Base-by-base conservation (phyloP, 1,140 invertebrate genomes). In the Diachasmimorpha longicaudata region DNA sequence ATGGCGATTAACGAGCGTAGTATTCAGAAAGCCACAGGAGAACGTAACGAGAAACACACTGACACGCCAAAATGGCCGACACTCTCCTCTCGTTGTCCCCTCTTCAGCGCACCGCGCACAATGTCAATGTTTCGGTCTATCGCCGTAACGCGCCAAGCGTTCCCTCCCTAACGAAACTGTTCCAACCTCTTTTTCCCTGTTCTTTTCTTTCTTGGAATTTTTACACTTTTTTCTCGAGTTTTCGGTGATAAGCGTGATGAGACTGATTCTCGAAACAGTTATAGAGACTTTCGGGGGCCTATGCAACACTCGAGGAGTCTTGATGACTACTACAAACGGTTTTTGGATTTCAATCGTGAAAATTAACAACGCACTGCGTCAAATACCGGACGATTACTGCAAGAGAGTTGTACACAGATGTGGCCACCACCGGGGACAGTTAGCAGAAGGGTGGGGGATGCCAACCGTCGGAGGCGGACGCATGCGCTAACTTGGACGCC, bases 41-140 rank as follows among this genome's bases (percentile, higher is more conserved):
- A 42, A 42, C 39, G 39, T 19, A 84, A 85, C 79, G 79, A 79
- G 81, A 81, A 85, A 44, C 52, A 85, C 84, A 68, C 66, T 68
- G 31, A 85, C 81, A 85, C 81, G 84, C 81, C 84, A 87, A 87
- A 86, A 87, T 87, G 86, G 86, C 86, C 84, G 86, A 82, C 72
- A 52, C 16, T 6, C 39, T 42, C 39, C 11, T 10, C 9, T 11
- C 9, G 13, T 42, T 71, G 16, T 8, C 44, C 69, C 11, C 69
- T 48, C 69, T 19, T 19, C 21, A 14, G 16, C 42, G 8, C 37
- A n/a, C 36, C 55, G 37, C 23, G 25, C 79, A 80, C 84, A 85
- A 85, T 85, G 84, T 85, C 85, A 84, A 84, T 52, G 80, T 79
- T 81, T 83, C 79, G 67, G 71, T 52, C 48, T 52, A 52, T 52